These are phyloP conservation scores for Ischnura elegans DNA, from an alignment of 2,888 invertebrate species.

Conservation along the genomic window DNA sequence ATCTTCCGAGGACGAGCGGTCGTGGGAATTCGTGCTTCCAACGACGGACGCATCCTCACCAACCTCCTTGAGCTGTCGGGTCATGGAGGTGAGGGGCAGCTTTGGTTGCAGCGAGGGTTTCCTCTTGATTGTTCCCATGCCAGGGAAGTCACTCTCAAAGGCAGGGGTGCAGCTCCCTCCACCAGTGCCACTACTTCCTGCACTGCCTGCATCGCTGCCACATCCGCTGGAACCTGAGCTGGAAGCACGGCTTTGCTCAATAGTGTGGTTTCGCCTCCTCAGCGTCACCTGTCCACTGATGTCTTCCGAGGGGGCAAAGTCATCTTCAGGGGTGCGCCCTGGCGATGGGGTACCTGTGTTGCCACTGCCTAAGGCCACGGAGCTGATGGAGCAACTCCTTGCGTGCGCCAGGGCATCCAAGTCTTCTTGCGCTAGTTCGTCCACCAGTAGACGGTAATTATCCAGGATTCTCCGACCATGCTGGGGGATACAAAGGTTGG, in stretches of 20 bases:
- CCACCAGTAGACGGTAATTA: slow-evolving; percentile 91
- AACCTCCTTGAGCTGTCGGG: slow-evolving; percentile 92
- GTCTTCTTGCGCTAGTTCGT: slow-evolving; percentile 91
- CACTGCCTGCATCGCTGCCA: slow-evolving; percentile 77
- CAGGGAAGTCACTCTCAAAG: slow-evolving; percentile 78
- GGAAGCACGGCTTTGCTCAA: slow-evolving; percentile 87
- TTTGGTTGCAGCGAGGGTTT: slow-evolving; percentile 96
- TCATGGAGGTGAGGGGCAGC: slow-evolving; percentile 93
- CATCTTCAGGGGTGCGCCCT: slow-evolving; percentile 41
- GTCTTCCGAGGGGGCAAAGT: slow-evolving; percentile 42
- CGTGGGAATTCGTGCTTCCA: background rate
- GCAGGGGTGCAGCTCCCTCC: slow-evolving; percentile 73
- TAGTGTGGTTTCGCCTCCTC: slow-evolving; percentile 61
- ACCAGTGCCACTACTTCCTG: slow-evolving; percentile 42
- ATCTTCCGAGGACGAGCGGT: slow-evolving; percentile 61
- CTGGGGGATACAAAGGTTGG: slow-evolving; percentile 76
- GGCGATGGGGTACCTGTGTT: slow-evolving; percentile 54
- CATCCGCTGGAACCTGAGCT: slow-evolving; percentile 93
- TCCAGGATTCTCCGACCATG: slow-evolving; percentile 91
- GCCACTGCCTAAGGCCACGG: slow-evolving; percentile 78
- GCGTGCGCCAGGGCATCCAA: slow-evolving; percentile 90
- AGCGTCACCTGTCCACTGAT: slow-evolving; percentile 60
- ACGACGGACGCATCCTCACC: slow-evolving; percentile 80
- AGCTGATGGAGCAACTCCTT: slow-evolving; percentile 91
- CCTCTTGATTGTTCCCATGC: slow-evolving; percentile 90